Evolutionary conservation across 1,140 invertebrate species (phyloP).

Genomic region (Megalonaias nervosa): DNA sequence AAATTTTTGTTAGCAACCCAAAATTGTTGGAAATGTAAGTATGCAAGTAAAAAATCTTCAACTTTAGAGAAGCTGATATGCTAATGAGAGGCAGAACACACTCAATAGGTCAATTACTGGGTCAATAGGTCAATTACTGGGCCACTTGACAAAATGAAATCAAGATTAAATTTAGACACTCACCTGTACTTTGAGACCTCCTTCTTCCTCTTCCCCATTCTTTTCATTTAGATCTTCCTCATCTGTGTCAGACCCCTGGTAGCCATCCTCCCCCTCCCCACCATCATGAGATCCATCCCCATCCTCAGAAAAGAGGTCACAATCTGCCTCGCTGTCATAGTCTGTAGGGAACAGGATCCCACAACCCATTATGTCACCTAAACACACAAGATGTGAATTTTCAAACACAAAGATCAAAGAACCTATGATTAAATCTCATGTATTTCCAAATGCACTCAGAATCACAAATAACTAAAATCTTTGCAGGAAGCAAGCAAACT

Average conservation of each 20-base stretch:
- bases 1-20: too few relatives aligned
- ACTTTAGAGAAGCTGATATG: too few relatives aligned
- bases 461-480: background rate
- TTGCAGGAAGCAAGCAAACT: too few relatives aligned
- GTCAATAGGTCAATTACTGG: background rate
- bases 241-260: slow-evolving; percentile 59
- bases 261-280: slow-evolving; percentile 53
- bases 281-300: slow-evolving; percentile 60
- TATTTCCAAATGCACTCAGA: too few relatives aligned
- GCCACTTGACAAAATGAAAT: background rate
- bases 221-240: slow-evolving; percentile 65
- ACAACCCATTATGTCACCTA: slow-evolving; percentile 76
- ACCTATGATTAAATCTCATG: too few relatives aligned
- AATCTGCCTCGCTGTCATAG: slow-evolving; percentile 70
- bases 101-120: background rate
- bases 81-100: too few relatives aligned
- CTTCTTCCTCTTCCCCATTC: slow-evolving; percentile 31
- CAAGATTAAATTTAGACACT: slow-evolving; percentile 12
- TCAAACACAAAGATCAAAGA: too few relatives aligned
- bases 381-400: background rate
- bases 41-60: too few relatives aligned
- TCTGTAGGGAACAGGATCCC: slow-evolving; percentile 76
- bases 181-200: slow-evolving; percentile 57
- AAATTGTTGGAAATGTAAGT: too few relatives aligned
- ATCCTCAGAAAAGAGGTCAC: slow-evolving; percentile 63